A percentile compares a stretch with the other conserved stretches of the same genome.
These are phyloP conservation scores for Passerculus sandwichensis DNA, from an alignment of 2,797 vertebrate species.

Conservation along the genomic window DNA sequence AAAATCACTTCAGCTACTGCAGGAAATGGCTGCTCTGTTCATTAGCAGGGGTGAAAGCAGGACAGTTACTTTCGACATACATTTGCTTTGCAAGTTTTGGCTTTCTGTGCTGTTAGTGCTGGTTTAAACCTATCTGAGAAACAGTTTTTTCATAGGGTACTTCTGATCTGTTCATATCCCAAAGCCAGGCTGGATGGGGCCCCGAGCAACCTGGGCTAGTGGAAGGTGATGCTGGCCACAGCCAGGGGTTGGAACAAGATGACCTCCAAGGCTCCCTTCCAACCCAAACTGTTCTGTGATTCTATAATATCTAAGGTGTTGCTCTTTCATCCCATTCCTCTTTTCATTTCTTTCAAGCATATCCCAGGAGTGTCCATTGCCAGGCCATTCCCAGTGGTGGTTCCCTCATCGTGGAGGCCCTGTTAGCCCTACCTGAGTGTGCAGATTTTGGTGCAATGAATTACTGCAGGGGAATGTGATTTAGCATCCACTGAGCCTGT, in stretches of 20 bases:
- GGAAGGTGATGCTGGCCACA: not conserved
- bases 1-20: constrained; percentile 30
- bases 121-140: not conserved
- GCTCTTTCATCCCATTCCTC: not conserved
- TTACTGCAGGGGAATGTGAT: not conserved
- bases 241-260: rapidly evolving
- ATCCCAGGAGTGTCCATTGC: not conserved
- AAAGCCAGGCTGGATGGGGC: not conserved
- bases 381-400: not conserved
- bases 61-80: not conserved
- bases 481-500: not conserved
- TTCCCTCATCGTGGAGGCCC: not conserved
- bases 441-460: not conserved
- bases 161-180: not conserved
- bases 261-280: not conserved
- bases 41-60: not conserved
- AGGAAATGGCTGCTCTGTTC: not conserved
- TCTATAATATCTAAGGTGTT: not conserved
- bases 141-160: not conserved
- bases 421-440: rapidly evolving
- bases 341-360: not conserved
- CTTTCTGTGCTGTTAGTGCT: not conserved
- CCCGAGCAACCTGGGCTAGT: not conserved
- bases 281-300: not conserved
- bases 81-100: not conserved